These are phyloP conservation scores for Araneus ventricosus DNA, from an alignment of 1,140 invertebrate genomes.

Conservation along the genomic window DNA sequence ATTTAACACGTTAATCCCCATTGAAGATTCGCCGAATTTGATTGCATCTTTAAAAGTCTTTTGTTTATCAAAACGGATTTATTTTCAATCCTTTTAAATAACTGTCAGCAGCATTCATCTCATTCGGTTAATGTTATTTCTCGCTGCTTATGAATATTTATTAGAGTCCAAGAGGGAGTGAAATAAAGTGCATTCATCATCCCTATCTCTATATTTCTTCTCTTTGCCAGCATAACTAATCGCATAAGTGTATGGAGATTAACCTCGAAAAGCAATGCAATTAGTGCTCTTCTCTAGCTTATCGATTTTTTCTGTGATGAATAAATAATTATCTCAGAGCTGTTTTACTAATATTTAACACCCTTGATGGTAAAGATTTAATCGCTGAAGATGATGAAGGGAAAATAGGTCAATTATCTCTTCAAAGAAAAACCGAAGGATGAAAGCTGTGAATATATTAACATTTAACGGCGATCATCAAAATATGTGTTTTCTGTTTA, in stretches of 20 bases:
- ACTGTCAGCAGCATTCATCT: background rate
- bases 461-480: background rate
- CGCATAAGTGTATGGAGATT: background rate
- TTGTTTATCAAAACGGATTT: background rate
- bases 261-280: background rate
- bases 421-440: background rate
- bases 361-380: background rate
- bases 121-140: background rate
- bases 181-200: background rate
- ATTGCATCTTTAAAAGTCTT: background rate
- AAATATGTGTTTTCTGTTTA: background rate
- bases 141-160: background rate
- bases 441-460: background rate
- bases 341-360: background rate
- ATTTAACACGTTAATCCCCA: no score
- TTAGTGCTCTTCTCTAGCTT: background rate
- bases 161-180: background rate
- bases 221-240: background rate
- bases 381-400: background rate
- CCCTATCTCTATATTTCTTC: background rate
- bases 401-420: background rate
- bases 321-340: background rate
- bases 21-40: no score
- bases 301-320: background rate
- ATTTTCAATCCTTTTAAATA: background rate